Evolutionary conservation across 2,113 vertebrate genomes (phyloP), one percentile per base, ranked within the genome.

Genomic region (Elgaria multicarinata): DNA sequence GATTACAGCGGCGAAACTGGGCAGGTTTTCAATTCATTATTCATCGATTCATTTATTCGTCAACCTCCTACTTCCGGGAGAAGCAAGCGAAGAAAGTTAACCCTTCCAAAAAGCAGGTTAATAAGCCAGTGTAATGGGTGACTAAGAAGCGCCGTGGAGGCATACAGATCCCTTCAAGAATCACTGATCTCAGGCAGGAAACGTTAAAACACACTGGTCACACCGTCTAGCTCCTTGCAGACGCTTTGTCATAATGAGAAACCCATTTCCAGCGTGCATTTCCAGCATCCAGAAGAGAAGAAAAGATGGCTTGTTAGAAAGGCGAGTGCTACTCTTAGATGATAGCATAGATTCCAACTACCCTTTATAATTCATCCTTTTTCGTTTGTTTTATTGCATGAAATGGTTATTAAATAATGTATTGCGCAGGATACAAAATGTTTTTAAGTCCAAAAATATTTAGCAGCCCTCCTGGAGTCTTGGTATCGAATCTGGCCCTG

Each of bases 11-110:
- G 90, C 77, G 94, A 91, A 88, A 93, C 79, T n/a, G 92, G 92
- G 90, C 93, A 83, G 58, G 39, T 26, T 81, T 89, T 87, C 92
- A 84, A 94, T 86, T 80, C 89, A 88, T 90, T 91, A 93, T 92
- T 94, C 92, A 94, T n/a, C n/a, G n/a, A n/a, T n/a, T n/a, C n/a
- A n/a, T n/a, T n/a, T n/a, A n/a, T n/a, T n/a, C n/a, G n/a, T n/a
- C n/a, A n/a, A 74, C 71, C 44, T 81, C 92, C 92, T 87, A 89
- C 83, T 92, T 86, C 88, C 86, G 0, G 31, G 87, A 89, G 18
- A 1, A 78, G 13, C 53, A 14, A 87, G 89, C 66, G 5, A 44
- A 6, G 28, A 55, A 46, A 13, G 10, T 6, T 2, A 7, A 46
- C 44, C 33, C 31, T 74, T 83, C 67, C 1, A 13, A 90, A 80